These are phyloP conservation scores for Aurelia aurita DNA, from an alignment of 30 jellyfish, hydroid and myxozoan species.

Conservation along the genomic window DNA sequence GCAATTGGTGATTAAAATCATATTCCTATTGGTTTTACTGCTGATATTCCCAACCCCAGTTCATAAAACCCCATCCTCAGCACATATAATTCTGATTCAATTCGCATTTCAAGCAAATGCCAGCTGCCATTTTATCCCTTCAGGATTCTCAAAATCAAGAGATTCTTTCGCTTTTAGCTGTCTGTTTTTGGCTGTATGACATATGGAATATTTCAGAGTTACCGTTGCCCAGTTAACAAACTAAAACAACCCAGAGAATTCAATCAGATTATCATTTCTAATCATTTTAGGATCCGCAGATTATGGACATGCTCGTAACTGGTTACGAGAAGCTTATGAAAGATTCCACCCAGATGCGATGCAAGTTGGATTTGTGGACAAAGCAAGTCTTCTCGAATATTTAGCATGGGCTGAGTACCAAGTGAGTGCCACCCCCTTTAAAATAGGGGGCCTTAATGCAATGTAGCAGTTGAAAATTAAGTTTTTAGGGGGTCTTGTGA, in stretches of 20 bases:
- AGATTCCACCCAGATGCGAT: constrained; percentile 79
- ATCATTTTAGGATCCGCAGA: constrained; percentile 62
- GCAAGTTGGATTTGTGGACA: constrained; percentile 86
- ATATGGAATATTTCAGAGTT: too few species aligned
- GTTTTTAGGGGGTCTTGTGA: too few species aligned
- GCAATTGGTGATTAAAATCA: too few species aligned
- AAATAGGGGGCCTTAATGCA: too few species aligned
- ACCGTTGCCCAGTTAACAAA: background rate
- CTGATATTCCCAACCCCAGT: too few species aligned
- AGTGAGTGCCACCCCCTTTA: background rate
- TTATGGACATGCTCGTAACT: constrained; percentile 73
- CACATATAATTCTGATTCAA: too few species aligned
- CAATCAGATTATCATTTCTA: background rate
- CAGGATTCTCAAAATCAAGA: too few species aligned
- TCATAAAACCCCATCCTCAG: too few species aligned
- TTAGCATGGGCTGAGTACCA: constrained; percentile 93
- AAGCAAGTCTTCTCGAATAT: constrained; percentile 79
- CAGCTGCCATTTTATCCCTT: too few species aligned
- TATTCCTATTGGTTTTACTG: too few species aligned
- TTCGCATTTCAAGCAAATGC: background rate
- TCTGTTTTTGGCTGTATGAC: too few species aligned
- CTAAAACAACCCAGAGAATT: background rate
- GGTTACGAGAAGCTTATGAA: constrained; percentile 86
- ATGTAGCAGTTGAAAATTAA: background rate
- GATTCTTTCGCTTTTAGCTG: too few species aligned